Evolutionary conservation across 2,797 vertebrate species (phyloP).

Genomic region (Sphenopsis melanotis): DNA sequence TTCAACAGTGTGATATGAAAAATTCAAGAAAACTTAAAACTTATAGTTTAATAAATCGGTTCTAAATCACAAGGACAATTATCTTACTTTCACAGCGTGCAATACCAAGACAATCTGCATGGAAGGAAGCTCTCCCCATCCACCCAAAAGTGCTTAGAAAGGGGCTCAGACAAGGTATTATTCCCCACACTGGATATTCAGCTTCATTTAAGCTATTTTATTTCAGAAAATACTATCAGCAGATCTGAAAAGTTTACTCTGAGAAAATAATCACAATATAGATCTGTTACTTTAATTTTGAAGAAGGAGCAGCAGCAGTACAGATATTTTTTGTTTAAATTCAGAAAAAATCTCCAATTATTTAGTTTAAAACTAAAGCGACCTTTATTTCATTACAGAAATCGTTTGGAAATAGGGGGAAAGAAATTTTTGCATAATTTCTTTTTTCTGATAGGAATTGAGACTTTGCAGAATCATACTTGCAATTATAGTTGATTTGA

Average conservation of each 20-base stretch:
- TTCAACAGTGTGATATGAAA: not conserved
- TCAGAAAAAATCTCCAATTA: not conserved
- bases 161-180: not conserved
- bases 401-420: not conserved
- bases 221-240: not conserved
- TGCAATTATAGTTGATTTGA: not conserved
- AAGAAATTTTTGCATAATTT: not conserved
- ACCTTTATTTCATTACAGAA: not conserved
- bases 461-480: not conserved
- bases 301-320: not conserved
- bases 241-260: not conserved
- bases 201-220: not conserved
- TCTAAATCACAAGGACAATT: not conserved
- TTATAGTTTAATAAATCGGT: not conserved
- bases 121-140: not conserved
- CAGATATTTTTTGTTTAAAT: not conserved
- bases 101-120: not conserved
- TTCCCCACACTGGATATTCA: not conserved
- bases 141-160: not conserved
- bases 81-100: rapidly evolving
- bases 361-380: not conserved
- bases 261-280: not conserved
- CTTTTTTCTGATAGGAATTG: not conserved
- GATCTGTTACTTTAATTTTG: not conserved
- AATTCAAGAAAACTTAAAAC: not conserved